phyloP scores from a whole-genome alignment of 2,888 invertebrate species.

The Steinernema carpocapsae region DNA sequence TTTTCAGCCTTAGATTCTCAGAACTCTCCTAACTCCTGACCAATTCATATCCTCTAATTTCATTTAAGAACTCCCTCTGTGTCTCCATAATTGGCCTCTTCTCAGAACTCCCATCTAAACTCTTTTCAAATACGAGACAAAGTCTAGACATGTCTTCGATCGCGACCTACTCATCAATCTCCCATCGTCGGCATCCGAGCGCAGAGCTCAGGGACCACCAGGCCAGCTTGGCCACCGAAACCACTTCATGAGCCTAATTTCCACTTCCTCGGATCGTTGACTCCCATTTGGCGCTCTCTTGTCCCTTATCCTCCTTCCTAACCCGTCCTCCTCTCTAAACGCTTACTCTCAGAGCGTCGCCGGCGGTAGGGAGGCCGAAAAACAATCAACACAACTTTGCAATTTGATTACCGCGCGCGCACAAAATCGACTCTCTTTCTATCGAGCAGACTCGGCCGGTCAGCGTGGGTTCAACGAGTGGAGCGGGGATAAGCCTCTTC shows the following conservation, averaged over 20 bases:
- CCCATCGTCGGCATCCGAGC: background rate
- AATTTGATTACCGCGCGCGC: constrained; percentile 33
- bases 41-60: too few relatives aligned
- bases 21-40: too few relatives aligned
- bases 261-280: constrained; percentile 32
- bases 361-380: constrained; percentile 21
- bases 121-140: background rate
- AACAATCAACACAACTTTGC: constrained; percentile 35
- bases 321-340: background rate
- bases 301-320: background rate
- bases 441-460: too few relatives aligned
- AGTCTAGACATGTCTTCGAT: constrained; percentile 1
- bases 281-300: background rate
- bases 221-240: background rate
- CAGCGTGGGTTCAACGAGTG: background rate
- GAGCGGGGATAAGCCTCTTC: constrained; percentile 3
- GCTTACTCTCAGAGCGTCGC: background rate
- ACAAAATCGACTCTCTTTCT: constrained; percentile 25
- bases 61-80: too few relatives aligned
- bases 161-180: constrained; percentile 28
- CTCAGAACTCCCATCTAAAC: too few relatives aligned
- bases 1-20: too few relatives aligned
- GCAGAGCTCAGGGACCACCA: background rate
- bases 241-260: constrained; percentile 31
- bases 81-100: too few relatives aligned